Base-by-base conservation (phyloP, 2,888 invertebrate genomes). In the Zonitis immaculata region DNA sequence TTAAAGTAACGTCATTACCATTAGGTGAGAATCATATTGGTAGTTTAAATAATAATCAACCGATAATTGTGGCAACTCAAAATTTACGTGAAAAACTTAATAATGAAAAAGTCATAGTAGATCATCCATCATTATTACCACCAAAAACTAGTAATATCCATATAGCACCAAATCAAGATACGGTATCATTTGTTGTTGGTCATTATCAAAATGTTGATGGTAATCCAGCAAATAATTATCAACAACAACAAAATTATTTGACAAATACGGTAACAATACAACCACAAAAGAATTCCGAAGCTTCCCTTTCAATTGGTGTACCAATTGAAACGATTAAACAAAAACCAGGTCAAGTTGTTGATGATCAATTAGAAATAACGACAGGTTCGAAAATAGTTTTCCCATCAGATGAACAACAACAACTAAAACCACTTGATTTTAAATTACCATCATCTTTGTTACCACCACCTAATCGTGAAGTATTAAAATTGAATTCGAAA, bases 111-210 rank as follows among this genome's bases (percentile, higher is more conserved):
- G 74, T 75, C 7, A 75, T 76, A 47, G 26, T 28, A 30, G 8
- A 74, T 51, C 70, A 73, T 30, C 59, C 35, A 18, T 14, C 14
- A 14, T 4, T 35, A 8, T 35, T 66, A 30, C 69, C 72, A 11
- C 80, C 83, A 6, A 82, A 82, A 60, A 81, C 82, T n/a, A 85
- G 82, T 59, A 85, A 82, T 54, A 80, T 85, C 25, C 80, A 82
- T 26, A 82, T 85, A 43, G 81, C 83, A 0, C 83, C 82, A 1
- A 81, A 82, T 47, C 84, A 85, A 66, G 80, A 84, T 52, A 83
- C 82, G 0, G 83, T 84, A 0, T 81, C 83, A 0, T 85, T 85
- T 65, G 82, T 85, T 0, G 75, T 85, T 1, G 84, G 84, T 4
- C 81, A 84, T 61, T 80, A 82, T 51, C 84, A 85, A 63, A 80